phyloP scores from a whole-genome alignment of 2,113 vertebrate species.

The Ia io region DNA sequence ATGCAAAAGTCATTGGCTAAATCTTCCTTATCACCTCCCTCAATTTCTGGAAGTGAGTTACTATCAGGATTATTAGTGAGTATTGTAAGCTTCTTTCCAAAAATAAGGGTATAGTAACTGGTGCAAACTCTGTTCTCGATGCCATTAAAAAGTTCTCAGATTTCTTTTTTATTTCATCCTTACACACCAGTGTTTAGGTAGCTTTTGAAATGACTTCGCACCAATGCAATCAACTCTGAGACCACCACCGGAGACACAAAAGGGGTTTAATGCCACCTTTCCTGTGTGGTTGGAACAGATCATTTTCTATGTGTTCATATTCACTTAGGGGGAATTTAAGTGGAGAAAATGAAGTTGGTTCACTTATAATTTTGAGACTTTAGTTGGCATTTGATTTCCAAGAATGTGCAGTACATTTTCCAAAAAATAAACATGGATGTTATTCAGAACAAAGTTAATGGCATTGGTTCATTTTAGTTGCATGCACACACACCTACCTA shows the following conservation, averaged over 20 bases:
- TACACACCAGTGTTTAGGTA: not conserved
- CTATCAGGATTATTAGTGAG: not conserved
- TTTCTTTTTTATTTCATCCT: not conserved
- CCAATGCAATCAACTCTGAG: not conserved
- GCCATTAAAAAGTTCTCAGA: not conserved
- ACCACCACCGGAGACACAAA: not conserved
- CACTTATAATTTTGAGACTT: not conserved
- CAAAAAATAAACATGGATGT: not conserved
- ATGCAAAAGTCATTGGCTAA: not conserved
- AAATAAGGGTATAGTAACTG: not conserved
- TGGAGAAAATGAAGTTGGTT: not conserved
- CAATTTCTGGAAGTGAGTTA: not conserved
- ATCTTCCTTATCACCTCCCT: not conserved
- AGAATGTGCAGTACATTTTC: conserved; percentile 3
- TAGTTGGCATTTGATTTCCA: conserved; percentile 24
- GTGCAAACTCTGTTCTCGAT: not conserved
- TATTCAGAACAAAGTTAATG: conserved; percentile 23
- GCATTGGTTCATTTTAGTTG: conserved; percentile 19
- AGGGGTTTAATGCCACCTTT: not conserved
- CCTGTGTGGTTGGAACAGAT: not conserved
- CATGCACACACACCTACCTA: too few species aligned
- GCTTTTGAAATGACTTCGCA: not conserved
- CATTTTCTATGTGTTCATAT: not conserved
- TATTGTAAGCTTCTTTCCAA: not conserved
- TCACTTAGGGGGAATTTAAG: not conserved